Conservation (phyloP, 2,113 vertebrate genomes). For the Gobius niger region DNA sequence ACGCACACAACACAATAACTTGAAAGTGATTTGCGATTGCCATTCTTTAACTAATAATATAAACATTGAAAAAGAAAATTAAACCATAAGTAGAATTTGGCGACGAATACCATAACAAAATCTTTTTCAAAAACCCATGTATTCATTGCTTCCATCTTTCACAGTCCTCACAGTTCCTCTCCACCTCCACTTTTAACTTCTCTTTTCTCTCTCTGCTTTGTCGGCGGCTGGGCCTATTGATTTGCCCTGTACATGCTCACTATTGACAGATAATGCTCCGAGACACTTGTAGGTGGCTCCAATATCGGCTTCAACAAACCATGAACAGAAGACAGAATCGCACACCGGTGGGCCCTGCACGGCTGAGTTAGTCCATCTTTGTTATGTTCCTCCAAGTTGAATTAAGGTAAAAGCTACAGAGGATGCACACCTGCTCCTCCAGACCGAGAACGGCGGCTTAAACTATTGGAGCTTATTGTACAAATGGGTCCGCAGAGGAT, state of each 20-base stretch:
- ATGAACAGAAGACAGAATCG: conserved; percentile 4
- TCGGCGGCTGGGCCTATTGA: conserved; percentile 34
- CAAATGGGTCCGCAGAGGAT: conserved; percentile 67
- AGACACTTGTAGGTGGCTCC: conserved; percentile 28
- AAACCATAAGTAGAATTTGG: neutral
- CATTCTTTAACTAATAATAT: too few relatives aligned
- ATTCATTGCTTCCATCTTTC: conserved; percentile 16
- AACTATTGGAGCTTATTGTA: conserved; percentile 56
- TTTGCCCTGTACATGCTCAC: conserved; percentile 31
- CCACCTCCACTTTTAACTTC: conserved; percentile 27
- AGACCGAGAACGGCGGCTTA: conserved; percentile 39
- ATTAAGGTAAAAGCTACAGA: conserved; percentile 46
- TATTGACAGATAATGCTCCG: conserved; percentile 42
- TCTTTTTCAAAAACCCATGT: neutral
- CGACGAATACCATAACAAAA: neutral
- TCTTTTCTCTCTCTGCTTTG: conserved; percentile 13
- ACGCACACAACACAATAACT: too few relatives aligned
- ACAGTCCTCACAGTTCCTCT: conserved; percentile 1
- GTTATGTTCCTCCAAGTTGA: conserved; percentile 34
- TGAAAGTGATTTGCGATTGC: too few relatives aligned
- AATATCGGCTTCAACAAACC: conserved; percentile 23
- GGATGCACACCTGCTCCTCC: conserved; percentile 55
- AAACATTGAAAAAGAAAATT: neutral
- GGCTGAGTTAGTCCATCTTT: neutral
- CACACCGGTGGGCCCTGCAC: neutral